Conservation (phyloP, 2,113 vertebrate genomes). For the Euleptes europaea region DNA sequence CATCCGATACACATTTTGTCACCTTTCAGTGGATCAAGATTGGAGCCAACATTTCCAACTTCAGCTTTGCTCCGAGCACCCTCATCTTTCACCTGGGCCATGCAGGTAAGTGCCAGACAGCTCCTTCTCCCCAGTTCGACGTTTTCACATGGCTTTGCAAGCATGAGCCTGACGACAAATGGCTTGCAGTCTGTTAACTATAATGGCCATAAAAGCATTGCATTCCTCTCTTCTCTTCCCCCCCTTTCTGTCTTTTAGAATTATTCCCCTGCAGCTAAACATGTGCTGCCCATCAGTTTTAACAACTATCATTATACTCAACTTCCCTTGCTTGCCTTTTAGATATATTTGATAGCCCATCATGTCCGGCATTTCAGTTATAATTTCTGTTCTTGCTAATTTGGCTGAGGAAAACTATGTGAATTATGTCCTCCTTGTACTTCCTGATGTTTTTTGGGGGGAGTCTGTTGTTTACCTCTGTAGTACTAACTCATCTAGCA, state of each 20-base stretch:
- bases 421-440: not conserved
- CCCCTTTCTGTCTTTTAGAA: constrained; percentile 70
- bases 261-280: constrained; percentile 71
- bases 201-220: constrained; percentile 81
- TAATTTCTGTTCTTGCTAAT: constrained; percentile 1
- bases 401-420: not conserved
- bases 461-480: not conserved
- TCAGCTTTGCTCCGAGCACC: constrained; percentile 94
- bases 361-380: constrained; percentile 60
- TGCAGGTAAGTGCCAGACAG: constrained; percentile 83
- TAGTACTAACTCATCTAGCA: not conserved
- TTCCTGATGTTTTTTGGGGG: not conserved
- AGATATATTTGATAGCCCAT: constrained; percentile 66
- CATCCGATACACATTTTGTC: constrained; percentile 3
- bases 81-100: constrained; percentile 95
- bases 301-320: constrained; percentile 65
- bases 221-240: constrained; percentile 69
- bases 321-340: constrained; percentile 62
- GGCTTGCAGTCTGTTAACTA: constrained; percentile 72
- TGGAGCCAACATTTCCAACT: constrained; percentile 96
- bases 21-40: constrained; percentile 92
- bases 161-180: constrained; percentile 65
- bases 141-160: constrained; percentile 66
- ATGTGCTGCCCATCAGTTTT: constrained; percentile 70
- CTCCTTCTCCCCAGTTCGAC: constrained; percentile 69